A percentile compares a stretch with the other conserved stretches of the same genome.
Conservation (phyloP, 1,140 invertebrate species). For the Streblospio benedicti region DNA sequence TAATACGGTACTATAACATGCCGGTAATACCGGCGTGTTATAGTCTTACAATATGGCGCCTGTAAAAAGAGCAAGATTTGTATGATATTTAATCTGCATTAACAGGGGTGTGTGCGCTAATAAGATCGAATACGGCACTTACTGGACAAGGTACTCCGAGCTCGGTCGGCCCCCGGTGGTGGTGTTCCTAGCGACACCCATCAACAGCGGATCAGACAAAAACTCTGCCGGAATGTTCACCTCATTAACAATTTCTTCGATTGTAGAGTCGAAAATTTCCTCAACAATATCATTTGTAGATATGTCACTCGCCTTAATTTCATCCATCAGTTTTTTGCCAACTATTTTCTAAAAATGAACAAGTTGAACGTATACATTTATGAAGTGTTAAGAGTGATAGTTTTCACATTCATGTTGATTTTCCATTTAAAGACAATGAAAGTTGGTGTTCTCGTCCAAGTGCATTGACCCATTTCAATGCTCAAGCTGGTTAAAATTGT, state of each 20-base stretch:
- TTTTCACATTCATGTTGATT: not conserved
- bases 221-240: conserved; percentile 35
- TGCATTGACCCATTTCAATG: not conserved
- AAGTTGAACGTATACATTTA: not conserved
- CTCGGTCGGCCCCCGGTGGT: conserved; percentile 39
- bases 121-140: too few relatives aligned
- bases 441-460: not conserved
- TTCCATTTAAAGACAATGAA: not conserved
- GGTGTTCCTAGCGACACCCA: conserved; percentile 40
- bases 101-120: too few relatives aligned
- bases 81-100: too few relatives aligned
- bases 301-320: conserved; percentile 27
- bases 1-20: too few relatives aligned
- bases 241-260: conserved; percentile 44
- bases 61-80: too few relatives aligned
- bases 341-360: conserved; percentile 27
- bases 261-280: conserved; percentile 45
- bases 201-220: conserved; percentile 31
- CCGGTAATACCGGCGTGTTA: too few relatives aligned
- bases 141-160: conserved; percentile 32
- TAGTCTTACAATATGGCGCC: too few relatives aligned
- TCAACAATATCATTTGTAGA: conserved; percentile 25
- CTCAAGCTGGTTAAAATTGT: not conserved
- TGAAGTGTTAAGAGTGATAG: not conserved
- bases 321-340: conserved; percentile 24